Evolutionary conservation across 2,888 invertebrate genomes (phyloP), one percentile per base, ranked within the genome.

Genomic region (Podabrus alpinus): DNA sequence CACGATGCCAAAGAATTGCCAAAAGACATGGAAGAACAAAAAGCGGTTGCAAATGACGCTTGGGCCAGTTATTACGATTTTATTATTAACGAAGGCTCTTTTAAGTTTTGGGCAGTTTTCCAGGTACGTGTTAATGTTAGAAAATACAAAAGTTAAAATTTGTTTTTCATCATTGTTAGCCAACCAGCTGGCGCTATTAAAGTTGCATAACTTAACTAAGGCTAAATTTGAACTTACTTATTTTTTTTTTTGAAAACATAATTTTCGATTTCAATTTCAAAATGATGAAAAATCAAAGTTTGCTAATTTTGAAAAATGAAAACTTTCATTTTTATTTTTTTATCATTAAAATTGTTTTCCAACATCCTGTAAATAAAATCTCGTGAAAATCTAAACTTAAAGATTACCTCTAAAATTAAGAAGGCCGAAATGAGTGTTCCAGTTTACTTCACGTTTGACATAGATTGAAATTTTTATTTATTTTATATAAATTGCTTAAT

Each of bases 51-150:
- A 86, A 88, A 89, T 24, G 94, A 94, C 85, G 93, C 94, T 69
- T 93, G 94, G 91, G 92, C 92, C 45, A 93, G 94, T 0, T 95
- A 95, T 87, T 95, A 95, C 84, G 95, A 95, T 86, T 95, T 95
- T 87, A 90, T 95, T 79, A 95, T 95, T 83, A 95, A 94, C 82
- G 95, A 95, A 85, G 95, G 95, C 2, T 95, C 95, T 15, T 95
- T 95, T 87, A 95, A 95, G 85, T 95, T 95, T 87, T 95, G 95
- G 95, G 94, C 95, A 45, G 94, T 90, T 9, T 95, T 95, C 86
- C 95, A 95, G 90, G 95, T 94, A 86, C 86, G 9, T 69, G 4
- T 17, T 16, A 59, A 59, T 19, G 9, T 64, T 21, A 11, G 15
- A 13, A 29, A 29, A 29, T 25, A 11, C n/a, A n/a, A n/a, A n/a